A percentile compares a stretch with the other conserved stretches of the same genome.
These are phyloP conservation scores for Mobula hypostoma DNA, from an alignment of 2,113 vertebrate genomes.

Conservation along the genomic window DNA sequence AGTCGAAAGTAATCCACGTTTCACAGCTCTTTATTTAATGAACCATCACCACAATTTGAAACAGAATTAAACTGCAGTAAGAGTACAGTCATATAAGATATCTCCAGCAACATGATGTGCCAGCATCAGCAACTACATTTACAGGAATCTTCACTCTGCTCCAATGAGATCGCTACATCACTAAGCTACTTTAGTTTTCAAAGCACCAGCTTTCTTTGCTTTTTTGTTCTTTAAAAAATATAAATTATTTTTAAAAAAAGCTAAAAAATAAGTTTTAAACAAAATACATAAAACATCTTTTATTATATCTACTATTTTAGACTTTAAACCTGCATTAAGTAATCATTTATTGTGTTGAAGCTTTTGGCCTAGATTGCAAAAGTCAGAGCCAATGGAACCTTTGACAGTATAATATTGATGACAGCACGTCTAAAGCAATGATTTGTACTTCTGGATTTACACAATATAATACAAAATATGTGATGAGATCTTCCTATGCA, in stretches of 20 bases:
- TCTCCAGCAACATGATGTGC: slow-evolving; percentile 35
- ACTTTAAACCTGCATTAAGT: slow-evolving; percentile 33
- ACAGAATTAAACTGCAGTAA: background rate
- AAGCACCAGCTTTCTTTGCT: slow-evolving; percentile 34
- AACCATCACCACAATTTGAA: slow-evolving; percentile 27
- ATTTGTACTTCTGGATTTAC: slow-evolving; percentile 3
- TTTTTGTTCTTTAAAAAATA: slow-evolving; percentile 37
- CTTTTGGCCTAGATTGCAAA: background rate
- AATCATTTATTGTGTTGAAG: background rate
- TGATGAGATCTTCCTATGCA: background rate
- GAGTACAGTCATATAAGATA: slow-evolving; percentile 29
- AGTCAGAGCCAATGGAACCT: background rate
- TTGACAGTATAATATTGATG: background rate
- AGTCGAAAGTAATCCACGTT: slow-evolving; percentile 19
- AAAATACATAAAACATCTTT: slow-evolving; percentile 36
- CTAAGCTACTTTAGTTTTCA: slow-evolving; percentile 35
- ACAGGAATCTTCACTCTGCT: slow-evolving; percentile 22
- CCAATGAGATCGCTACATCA: slow-evolving; percentile 28
- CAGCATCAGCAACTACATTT: slow-evolving; percentile 35
- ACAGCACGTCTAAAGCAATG: slow-evolving; percentile 13
- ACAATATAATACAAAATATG: background rate
- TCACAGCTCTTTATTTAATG: slow-evolving; percentile 33
- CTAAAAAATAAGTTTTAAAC: slow-evolving; percentile 34
- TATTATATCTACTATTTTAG: slow-evolving; percentile 31
- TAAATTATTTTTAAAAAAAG: slow-evolving; percentile 37